phyloP scores from a whole-genome alignment of 2,888 invertebrate genomes.

The Acanthosepion lycidas region DNA sequence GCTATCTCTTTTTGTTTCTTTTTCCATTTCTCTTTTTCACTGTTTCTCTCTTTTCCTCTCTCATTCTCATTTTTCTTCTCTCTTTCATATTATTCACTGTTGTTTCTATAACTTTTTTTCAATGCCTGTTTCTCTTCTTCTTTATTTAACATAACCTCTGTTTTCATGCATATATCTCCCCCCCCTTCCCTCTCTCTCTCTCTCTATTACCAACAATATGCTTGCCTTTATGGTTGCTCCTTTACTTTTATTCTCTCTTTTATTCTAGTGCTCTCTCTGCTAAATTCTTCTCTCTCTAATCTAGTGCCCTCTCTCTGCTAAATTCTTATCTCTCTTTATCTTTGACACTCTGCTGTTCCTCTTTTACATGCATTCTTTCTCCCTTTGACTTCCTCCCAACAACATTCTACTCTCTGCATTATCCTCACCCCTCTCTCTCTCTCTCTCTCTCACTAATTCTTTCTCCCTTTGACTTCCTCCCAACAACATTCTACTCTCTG shows the following conservation, averaged over 20 bases:
- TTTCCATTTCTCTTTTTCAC: neutral
- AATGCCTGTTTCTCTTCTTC: neutral
- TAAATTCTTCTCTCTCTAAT: neutral
- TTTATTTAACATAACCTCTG: too few species aligned
- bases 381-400: neutral
- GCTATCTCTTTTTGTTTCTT: neutral
- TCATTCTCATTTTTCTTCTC: too few species aligned
- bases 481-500: neutral
- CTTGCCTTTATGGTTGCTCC: too few species aligned
- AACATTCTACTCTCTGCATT: neutral
- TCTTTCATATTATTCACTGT: neutral
- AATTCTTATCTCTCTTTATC: neutral
- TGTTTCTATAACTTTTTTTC: neutral
- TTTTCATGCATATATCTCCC: too few species aligned
- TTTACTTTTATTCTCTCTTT: neutral
- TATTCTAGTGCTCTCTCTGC: too few species aligned
- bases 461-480: neutral
- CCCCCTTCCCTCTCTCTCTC: too few species aligned
- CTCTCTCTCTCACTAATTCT: too few species aligned
- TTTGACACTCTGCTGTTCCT: neutral
- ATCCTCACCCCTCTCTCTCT: too few species aligned
- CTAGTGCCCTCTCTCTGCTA: too few species aligned
- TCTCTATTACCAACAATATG: too few species aligned
- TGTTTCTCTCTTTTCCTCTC: too few species aligned
- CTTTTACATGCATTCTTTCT: neutral